A percentile compares a stretch with the other conserved stretches of the same genome.
Conservation (phyloP, 1,140 invertebrate genomes). For the Lepidurus arcticus region DNA sequence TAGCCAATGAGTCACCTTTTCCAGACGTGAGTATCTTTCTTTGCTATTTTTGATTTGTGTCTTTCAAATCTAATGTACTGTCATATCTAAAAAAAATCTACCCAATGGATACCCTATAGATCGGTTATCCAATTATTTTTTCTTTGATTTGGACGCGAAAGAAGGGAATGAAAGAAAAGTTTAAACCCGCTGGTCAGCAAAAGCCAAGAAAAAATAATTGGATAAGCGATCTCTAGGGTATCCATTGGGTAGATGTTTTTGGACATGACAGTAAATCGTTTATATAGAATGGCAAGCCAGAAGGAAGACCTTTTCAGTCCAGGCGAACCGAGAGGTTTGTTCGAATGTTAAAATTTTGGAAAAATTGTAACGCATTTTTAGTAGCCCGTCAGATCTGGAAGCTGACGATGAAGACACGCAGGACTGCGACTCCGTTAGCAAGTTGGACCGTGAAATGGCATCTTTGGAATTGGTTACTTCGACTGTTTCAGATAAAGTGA, state of each 20-base stretch:
- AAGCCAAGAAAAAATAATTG: too few species aligned
- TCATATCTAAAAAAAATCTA: too few species aligned
- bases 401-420: slow-evolving; percentile 36
- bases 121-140: too few species aligned
- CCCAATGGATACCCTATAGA: too few species aligned
- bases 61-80: background rate
- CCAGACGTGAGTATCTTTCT: slow-evolving; percentile 26
- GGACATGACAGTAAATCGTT: too few species aligned
- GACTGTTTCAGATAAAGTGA: slow-evolving; percentile 25
- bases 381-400: slow-evolving; percentile 35
- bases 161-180: too few species aligned
- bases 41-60: background rate
- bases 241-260: too few species aligned
- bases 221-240: too few species aligned
- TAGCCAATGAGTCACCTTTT: slow-evolving; percentile 28
- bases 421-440: slow-evolving; percentile 34
- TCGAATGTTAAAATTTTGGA: slow-evolving; percentile 9
- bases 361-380: background rate
- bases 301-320: background rate
- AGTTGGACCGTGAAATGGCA: slow-evolving; percentile 30
- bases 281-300: background rate
- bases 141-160: too few species aligned
- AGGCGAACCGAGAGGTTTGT: slow-evolving; percentile 17
- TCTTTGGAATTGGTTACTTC: slow-evolving; percentile 22
- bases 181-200: too few species aligned